Percentiles rank a stretch among this genome's conserved stretches.
Conservation (phyloP, 2,888 invertebrate genomes). For the Apocheima hispidaria region DNA sequence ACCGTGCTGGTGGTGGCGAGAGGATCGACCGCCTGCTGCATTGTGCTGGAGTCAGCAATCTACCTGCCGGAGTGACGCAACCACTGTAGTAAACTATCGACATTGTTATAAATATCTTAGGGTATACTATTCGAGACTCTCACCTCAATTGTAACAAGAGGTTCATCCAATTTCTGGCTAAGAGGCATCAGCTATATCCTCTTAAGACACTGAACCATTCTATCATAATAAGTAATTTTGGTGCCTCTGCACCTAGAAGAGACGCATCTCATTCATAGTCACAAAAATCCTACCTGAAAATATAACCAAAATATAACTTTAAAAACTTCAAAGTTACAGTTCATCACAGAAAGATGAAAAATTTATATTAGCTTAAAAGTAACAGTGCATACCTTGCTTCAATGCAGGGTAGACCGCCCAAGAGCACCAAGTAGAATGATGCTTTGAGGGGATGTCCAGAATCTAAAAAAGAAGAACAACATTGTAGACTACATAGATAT, state of each 20-base stretch:
- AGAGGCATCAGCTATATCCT: conserved; percentile 86
- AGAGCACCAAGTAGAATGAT: conserved; percentile 37
- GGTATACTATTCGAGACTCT: conserved; percentile 57
- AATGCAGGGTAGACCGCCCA: conserved; percentile 32
- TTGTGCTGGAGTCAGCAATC: conserved; percentile 86
- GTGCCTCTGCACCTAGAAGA: conserved; percentile 79
- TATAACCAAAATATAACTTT: conserved; percentile 21
- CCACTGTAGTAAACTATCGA: conserved; percentile 62
- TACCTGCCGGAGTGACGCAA: conserved; percentile 81
- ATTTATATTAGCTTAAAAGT: background rate
- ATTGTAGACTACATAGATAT: too few species aligned
- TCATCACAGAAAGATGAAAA: background rate
- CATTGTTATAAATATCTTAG: conserved; percentile 4
- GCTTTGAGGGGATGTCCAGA: conserved; percentile 16
- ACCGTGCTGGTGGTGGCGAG: conserved; percentile 85
- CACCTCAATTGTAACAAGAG: conserved; percentile 86
- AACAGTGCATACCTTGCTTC: conserved; percentile 36
- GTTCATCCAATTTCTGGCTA: conserved; percentile 85
- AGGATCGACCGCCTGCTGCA: conserved; percentile 86
- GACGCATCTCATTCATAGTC: conserved; percentile 72
- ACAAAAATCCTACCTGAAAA: conserved; percentile 74
- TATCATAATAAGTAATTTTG: conserved; percentile 80
- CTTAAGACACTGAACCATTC: conserved; percentile 79
- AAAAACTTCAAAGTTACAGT: background rate
- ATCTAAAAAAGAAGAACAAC: conserved; percentile 37